These are phyloP conservation scores for Propithecus coquereli DNA, from an alignment of 2,113 vertebrate genomes.

Conservation along the genomic window DNA sequence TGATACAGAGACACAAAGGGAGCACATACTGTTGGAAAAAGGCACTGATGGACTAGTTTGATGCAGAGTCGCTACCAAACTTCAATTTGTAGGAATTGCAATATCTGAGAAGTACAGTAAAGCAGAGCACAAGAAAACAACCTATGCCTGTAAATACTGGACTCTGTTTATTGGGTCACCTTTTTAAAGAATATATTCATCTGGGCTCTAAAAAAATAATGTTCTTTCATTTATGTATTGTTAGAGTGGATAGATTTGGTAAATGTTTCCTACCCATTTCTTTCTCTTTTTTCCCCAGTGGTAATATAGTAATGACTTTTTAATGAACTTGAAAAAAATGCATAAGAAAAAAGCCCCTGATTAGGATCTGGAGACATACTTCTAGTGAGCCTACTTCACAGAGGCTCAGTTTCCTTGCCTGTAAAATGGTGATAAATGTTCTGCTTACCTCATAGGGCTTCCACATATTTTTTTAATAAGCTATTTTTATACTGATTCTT, in stretches of 20 bases:
- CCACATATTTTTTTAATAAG: conserved; percentile 15
- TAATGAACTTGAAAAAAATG: conserved; percentile 11
- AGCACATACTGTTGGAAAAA: background rate
- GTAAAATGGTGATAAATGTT: conserved; percentile 14
- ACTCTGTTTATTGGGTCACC: background rate
- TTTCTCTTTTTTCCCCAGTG: background rate
- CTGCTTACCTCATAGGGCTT: background rate
- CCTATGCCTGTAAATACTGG: background rate
- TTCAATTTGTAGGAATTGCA: background rate
- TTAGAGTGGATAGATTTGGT: background rate
- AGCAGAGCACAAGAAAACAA: background rate
- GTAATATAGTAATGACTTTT: background rate
- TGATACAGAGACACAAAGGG: background rate
- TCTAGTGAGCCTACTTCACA: background rate
- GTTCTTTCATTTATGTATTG: background rate
- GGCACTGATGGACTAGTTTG: background rate
- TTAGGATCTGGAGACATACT: background rate
- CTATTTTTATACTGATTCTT: background rate
- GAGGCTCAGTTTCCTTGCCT: background rate
- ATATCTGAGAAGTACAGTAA: background rate
- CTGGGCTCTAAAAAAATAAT: background rate
- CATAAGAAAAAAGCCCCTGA: background rate
- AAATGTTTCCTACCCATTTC: background rate
- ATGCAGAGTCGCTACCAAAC: background rate
- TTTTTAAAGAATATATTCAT: background rate